Evolutionary conservation across 2,888 invertebrate genomes (phyloP).

Genomic region (Taphrorychus bicolor): DNA sequence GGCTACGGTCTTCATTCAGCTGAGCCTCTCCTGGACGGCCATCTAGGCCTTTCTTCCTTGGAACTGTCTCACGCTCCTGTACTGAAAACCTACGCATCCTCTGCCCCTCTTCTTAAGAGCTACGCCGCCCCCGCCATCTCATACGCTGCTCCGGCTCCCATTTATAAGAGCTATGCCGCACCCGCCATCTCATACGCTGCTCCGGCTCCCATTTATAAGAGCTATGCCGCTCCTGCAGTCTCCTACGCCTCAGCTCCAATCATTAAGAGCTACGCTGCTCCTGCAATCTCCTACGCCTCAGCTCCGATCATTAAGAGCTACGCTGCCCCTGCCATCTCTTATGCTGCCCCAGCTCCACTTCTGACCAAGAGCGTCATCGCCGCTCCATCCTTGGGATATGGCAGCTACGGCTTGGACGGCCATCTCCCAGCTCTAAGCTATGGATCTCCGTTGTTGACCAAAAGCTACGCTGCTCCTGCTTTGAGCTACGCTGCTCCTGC

Average conservation of each 20-base stretch:
- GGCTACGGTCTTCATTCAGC: conserved; percentile 40
- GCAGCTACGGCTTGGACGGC: background rate
- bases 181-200: no score
- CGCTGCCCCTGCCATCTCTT: conserved; percentile 18
- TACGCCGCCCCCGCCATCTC: conserved; percentile 27
- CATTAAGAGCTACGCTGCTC: conserved; percentile 27
- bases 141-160: conserved; percentile 16
- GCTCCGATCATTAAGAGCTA: conserved; percentile 22
- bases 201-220: no score
- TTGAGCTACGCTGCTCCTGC: conserved; percentile 22
- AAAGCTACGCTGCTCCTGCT: conserved; percentile 30
- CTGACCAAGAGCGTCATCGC: conserved; percentile 15
- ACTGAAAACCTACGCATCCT: conserved; percentile 14
- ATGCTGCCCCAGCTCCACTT: conserved; percentile 31
- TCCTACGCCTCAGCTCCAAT: conserved; percentile 35
- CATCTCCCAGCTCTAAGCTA: conserved; percentile 20
- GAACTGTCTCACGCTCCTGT: background rate
- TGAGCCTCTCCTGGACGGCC: background rate
- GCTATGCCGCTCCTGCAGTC: no score
- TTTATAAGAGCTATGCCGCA: conserved; percentile 15
- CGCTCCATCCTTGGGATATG: conserved; percentile 13
- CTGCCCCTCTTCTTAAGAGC: conserved; percentile 2
- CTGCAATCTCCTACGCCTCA: conserved; percentile 18
- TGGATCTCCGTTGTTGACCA: conserved; percentile 20
- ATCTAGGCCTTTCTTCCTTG: background rate